These are phyloP conservation scores for Dioctria linearis DNA, from an alignment of 2,888 invertebrate species.

Conservation along the genomic window DNA sequence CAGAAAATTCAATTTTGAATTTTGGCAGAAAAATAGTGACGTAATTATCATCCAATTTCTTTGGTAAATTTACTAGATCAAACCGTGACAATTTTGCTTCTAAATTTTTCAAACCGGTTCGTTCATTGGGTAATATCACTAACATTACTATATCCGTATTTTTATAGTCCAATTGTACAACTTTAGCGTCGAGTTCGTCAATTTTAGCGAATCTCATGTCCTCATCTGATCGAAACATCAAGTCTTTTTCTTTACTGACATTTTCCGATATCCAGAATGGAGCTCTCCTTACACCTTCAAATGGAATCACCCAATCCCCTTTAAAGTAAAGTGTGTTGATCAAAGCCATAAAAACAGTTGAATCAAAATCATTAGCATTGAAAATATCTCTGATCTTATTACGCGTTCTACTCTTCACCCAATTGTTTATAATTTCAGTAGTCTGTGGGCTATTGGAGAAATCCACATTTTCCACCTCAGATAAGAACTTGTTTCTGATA, in stretches of 20 bases:
- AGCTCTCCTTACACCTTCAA: slow-evolving; percentile 73
- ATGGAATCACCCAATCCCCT: slow-evolving; percentile 81
- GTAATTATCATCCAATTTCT: slow-evolving; percentile 71
- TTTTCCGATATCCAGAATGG: slow-evolving; percentile 77
- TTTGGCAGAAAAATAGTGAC: slow-evolving; percentile 80
- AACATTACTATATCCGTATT: slow-evolving; percentile 81
- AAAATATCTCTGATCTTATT: slow-evolving; percentile 87
- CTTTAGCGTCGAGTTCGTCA: slow-evolving; percentile 69
- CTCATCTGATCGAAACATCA: slow-evolving; percentile 68
- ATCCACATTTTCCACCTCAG: slow-evolving; percentile 67
- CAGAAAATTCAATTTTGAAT: slow-evolving; percentile 84
- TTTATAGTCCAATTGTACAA: slow-evolving; percentile 81
- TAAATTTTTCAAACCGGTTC: slow-evolving; percentile 77
- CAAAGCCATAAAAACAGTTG: slow-evolving; percentile 78
- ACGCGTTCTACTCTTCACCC: slow-evolving; percentile 86
- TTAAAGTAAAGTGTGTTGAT: slow-evolving; percentile 92
- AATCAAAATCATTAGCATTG: slow-evolving; percentile 72
- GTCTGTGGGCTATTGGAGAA: slow-evolving; percentile 19
- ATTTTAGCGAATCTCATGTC: neutral
- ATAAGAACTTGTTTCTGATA: slow-evolving; percentile 75
- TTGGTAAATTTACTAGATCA: slow-evolving; percentile 73
- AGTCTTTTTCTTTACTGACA: slow-evolving; percentile 75
- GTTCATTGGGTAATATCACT: slow-evolving; percentile 80
- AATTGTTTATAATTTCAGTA: slow-evolving; percentile 80
- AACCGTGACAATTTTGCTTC: slow-evolving; percentile 75